Base-by-base conservation (phyloP, 2,113 vertebrate species). In the Ibidorhyncha struthersii region DNA sequence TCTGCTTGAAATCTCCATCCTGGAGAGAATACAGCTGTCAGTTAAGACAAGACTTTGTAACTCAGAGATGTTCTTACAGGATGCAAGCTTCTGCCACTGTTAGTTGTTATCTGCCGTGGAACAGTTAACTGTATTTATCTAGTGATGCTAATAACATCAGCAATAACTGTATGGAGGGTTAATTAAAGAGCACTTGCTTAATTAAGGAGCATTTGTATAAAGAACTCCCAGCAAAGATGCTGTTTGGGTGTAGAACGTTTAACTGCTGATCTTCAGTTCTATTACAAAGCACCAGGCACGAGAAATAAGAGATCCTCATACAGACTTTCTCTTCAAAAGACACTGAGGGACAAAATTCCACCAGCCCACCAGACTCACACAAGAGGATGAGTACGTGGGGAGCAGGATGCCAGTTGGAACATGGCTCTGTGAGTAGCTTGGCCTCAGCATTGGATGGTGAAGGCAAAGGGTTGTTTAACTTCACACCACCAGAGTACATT, bases 371-470 rank as follows among this genome's bases (percentile, higher is more conserved):
- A 4, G 50, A 26, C 43, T 40, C 27, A 16, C 20, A 20, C n/a
- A 23, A 40, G n/a, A n/a, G 0, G 4, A 8, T 1, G 70, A 38
- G 45, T 0, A 2, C 4, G 45, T 20, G 66, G 23, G 43, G 50
- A 87, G 30, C 7, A 40, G 10, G 41, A n/a, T 17, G 25, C 15
- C n/a, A 30, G 45, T 3, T 30, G 30, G 40, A 16, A 69, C 53
- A 21, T 23, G 45, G 50, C 38, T 63, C 59, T 13, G 22, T 1
- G 19, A 55, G 38, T 0, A 41, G 22, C 12, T 40, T 30, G 58
- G 59, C 18, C 26, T 61, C 78, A 73, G 4, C 13, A 29, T 17
- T 2, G 3, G 72, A 19, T 17, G 38, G 27, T 56, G 78, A 59
- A 80, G 63, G 21, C 27, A 17, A 74, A 79, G 13, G 32, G 53